These are phyloP conservation scores for Rhimphoctona megacephalus DNA, from an alignment of 2,888 invertebrate genomes.

Conservation along the genomic window DNA sequence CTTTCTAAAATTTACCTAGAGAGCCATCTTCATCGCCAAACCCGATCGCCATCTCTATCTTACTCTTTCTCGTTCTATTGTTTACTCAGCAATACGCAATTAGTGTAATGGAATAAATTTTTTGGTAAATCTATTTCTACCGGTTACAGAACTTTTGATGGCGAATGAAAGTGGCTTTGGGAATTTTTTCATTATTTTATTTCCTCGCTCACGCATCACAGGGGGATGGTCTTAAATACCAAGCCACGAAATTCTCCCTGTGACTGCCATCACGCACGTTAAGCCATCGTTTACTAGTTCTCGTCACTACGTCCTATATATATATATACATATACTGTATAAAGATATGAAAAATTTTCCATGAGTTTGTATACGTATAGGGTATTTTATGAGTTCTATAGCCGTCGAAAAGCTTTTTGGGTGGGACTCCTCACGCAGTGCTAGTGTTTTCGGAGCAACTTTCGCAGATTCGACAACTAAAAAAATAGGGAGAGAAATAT, in stretches of 20 bases:
- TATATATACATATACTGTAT: neutral
- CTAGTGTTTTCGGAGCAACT: slow-evolving; percentile 54
- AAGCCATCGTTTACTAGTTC: slow-evolving; percentile 62
- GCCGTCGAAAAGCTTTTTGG: slow-evolving; percentile 20
- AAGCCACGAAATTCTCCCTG: slow-evolving; percentile 36
- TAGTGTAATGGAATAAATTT: slow-evolving; percentile 81
- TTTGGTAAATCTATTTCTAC: slow-evolving; percentile 72
- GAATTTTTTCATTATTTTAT: slow-evolving; percentile 29
- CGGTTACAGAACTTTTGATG: slow-evolving; percentile 28
- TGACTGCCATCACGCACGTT: slow-evolving; percentile 62
- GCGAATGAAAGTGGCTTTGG: slow-evolving; percentile 19
- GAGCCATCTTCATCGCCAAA: slow-evolving; percentile 2
- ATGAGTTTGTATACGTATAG: slow-evolving; percentile 20
- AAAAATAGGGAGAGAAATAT: slow-evolving; percentile 31
- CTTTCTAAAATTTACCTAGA: slow-evolving; percentile 36
- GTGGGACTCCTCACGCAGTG: slow-evolving; percentile 53
- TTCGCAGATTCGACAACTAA: slow-evolving; percentile 5
- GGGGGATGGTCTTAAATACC: slow-evolving; percentile 42
- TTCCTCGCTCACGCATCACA: slow-evolving; percentile 39
- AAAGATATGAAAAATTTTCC: neutral
- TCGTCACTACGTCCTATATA: slow-evolving; percentile 14
- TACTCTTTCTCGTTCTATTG: no score
- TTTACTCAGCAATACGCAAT: slow-evolving; percentile 74
- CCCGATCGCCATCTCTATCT: neutral
- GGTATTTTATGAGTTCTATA: slow-evolving; percentile 25